Conservation (phyloP, 1,140 invertebrate species). For the Polypedilum pembai region DNA sequence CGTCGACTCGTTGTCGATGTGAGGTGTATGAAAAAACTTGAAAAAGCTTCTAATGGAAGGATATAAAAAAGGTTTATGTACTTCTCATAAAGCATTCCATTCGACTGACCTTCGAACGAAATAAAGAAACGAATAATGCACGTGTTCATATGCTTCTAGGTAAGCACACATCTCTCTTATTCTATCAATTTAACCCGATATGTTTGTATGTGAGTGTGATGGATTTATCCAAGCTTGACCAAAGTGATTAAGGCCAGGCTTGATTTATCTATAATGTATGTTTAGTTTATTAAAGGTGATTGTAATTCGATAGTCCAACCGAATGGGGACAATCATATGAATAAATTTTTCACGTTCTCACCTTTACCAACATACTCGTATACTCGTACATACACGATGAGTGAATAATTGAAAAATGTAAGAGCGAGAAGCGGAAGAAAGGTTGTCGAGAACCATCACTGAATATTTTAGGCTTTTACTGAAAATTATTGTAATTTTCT, state of each 20-base stretch:
- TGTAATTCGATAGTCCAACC: not conserved
- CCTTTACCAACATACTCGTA: too few relatives aligned
- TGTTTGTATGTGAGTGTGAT: not conserved
- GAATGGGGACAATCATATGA: not conserved
- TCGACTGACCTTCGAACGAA: too few relatives aligned
- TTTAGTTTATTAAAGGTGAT: not conserved
- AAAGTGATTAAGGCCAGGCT: not conserved
- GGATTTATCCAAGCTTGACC: not conserved
- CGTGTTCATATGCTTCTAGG: not conserved
- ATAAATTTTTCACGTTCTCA: not conserved
- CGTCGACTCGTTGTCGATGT: not conserved
- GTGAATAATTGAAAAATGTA: not conserved
- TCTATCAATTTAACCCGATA: too few relatives aligned
- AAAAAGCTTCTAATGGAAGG: not conserved
- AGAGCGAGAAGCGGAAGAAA: not conserved
- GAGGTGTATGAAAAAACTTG: not conserved
- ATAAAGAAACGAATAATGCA: not conserved
- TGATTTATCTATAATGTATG: not conserved
- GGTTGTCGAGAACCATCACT: not conserved
- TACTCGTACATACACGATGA: too few relatives aligned
- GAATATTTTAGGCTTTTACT: too few relatives aligned
- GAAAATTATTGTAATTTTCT: too few relatives aligned
- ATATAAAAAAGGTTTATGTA: conserved; percentile 7
- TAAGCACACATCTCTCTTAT: not conserved
- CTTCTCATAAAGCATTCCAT: not conserved